Base-by-base conservation (phyloP, 2,113 vertebrate genomes). In the Sardina pilchardus region DNA sequence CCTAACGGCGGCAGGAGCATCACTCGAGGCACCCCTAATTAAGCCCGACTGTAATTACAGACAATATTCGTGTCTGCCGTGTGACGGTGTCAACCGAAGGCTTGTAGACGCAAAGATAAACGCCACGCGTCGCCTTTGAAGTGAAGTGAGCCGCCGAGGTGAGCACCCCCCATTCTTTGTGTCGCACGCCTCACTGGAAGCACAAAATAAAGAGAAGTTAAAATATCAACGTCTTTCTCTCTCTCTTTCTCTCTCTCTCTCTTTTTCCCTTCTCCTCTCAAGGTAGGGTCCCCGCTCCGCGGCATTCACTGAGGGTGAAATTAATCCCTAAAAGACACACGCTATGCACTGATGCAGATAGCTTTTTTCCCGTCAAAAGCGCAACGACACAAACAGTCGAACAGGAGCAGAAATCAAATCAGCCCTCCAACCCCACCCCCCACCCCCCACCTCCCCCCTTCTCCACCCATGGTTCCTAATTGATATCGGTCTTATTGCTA, bases 401-500 rank as follows among this genome's bases (percentile, higher is more conserved):
- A 14, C 50, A 3, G 1, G 48, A 17, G 48, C 48, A 53, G 50
- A 53, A 53, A 53, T 53, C 50, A 53, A 53, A 53, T 53, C 16
- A 17, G 50, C 50, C 17, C 50, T 53, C 50, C 50, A 53, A 12
- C 10, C 4, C 16, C 14, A 4, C 21, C 21, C 53, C 53, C 53
- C 19, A 3, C 48, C 48, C 48, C 21, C 21, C 53, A 21, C 53
- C 19, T 1, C 48, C 48, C 48, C 10, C 9, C 48, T 3, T 16
- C 12, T 16, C 48, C 48, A 24, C 53, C 53, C 53, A 59, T 21
- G 4, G 82, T 43, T 59, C 63, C 47, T 81, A 39, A 43, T 45
- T 59, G 21, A 56, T 71, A 80, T 43, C 43, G 67, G n/a, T 82
- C 36, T 63, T 86, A 67, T 83, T 48, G 42, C 71, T 86, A 86